phyloP scores from a whole-genome alignment of 2,113 vertebrate genomes.

The Indicator indicator region DNA sequence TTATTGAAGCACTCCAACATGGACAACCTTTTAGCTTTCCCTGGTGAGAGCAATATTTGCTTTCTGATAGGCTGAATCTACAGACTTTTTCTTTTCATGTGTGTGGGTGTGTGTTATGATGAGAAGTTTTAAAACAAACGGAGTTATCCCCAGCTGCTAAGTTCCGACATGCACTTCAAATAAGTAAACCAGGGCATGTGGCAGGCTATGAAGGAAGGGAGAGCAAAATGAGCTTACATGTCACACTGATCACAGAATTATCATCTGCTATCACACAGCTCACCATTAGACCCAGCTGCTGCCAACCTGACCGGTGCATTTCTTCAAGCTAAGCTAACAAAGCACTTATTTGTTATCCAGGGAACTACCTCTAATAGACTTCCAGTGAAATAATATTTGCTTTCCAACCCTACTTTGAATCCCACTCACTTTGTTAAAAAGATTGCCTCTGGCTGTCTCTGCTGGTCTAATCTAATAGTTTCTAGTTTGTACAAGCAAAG shows the following conservation, averaged over 20 bases:
- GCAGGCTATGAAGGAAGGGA: constrained; percentile 17
- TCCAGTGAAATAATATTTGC: constrained; percentile 87
- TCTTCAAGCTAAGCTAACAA: constrained; percentile 83
- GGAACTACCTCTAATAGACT: constrained; percentile 82
- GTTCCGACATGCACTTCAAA: constrained; percentile 81
- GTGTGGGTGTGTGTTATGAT: constrained; percentile 14
- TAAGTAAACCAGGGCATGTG: constrained; percentile 63
- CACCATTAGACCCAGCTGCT: constrained; percentile 79
- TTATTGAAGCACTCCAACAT: constrained; percentile 20
- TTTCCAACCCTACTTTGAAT: constrained; percentile 86
- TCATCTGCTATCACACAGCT: constrained; percentile 69
- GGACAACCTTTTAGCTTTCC: constrained; percentile 66
- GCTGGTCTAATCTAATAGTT: constrained; percentile 87
- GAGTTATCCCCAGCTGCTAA: constrained; percentile 78
- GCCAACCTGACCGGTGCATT: constrained; percentile 71
- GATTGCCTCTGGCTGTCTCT: constrained; percentile 86
- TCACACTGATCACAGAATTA: constrained; percentile 66
- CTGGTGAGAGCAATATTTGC: constrained; percentile 75
- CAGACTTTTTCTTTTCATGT: constrained; percentile 61
- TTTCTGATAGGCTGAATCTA: constrained; percentile 80
- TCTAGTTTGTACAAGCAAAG: constrained; percentile 87
- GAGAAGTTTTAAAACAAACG: constrained; percentile 79
- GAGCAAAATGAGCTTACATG: constrained; percentile 25
- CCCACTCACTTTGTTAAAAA: constrained; percentile 84
- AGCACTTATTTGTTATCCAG: constrained; percentile 80